phyloP scores from a whole-genome alignment of 2,888 invertebrate species.

The Melanotus villosus region DNA sequence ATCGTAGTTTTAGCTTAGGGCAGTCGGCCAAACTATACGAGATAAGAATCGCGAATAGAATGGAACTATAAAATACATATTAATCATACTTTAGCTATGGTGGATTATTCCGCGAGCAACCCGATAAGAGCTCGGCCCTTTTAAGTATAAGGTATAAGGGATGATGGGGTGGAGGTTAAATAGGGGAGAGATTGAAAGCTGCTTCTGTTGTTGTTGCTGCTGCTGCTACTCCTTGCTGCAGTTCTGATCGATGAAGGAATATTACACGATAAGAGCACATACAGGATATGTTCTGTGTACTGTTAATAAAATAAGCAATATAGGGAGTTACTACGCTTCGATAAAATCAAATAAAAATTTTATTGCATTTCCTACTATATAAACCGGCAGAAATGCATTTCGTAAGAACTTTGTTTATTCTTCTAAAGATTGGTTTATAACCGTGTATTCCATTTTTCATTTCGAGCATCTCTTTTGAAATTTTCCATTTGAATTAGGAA shows the following conservation, averaged over 20 bases:
- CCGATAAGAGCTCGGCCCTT: constrained; percentile 60
- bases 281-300: constrained; percentile 43
- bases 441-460: background rate
- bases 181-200: constrained; percentile 50
- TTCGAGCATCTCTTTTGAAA: background rate
- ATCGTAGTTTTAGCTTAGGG: constrained; percentile 26
- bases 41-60: constrained; percentile 41
- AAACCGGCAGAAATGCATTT: constrained; percentile 27
- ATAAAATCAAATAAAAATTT: constrained; percentile 41
- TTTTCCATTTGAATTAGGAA: too few relatives aligned
- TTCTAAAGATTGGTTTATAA: constrained; percentile 14
- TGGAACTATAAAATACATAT: constrained; percentile 60
- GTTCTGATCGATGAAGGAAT: constrained; percentile 52
- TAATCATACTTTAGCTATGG: constrained; percentile 64
- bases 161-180: constrained; percentile 43
- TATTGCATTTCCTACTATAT: constrained; percentile 23
- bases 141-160: constrained; percentile 51
- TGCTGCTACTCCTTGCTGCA: too few relatives aligned
- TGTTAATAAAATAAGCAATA: constrained; percentile 33
- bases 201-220: constrained; percentile 45
- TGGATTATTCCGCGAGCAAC: constrained; percentile 60
- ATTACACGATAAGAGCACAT: constrained; percentile 49
- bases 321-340: constrained; percentile 35
- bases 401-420: constrained; percentile 25
- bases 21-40: constrained; percentile 13